Conservation (phyloP, 1,140 invertebrate genomes). For the Macrobrachium rosenbergii region DNA sequence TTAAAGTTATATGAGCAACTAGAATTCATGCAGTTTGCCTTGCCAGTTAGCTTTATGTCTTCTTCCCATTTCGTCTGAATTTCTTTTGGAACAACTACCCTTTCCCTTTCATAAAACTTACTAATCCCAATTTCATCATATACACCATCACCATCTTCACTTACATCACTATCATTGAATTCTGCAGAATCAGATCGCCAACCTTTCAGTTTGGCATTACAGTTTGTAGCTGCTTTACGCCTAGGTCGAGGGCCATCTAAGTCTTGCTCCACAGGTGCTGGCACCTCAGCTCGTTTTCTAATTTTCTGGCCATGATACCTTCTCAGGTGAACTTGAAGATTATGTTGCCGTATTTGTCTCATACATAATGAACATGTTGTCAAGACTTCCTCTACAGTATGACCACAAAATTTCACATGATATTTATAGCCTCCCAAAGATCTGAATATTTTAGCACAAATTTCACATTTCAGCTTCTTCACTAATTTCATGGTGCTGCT, state of each 20-base stretch:
- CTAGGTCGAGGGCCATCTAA: neutral
- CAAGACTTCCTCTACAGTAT: slow-evolving; percentile 12
- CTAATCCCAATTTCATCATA: slow-evolving; percentile 12
- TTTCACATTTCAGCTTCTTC: slow-evolving; percentile 25
- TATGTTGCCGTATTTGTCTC: slow-evolving; percentile 29
- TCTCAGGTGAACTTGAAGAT: slow-evolving; percentile 29
- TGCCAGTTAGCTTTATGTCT: neutral
- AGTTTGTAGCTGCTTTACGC: slow-evolving; percentile 41
- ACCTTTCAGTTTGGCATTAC: slow-evolving; percentile 37
- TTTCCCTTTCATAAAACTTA: slow-evolving; percentile 7
- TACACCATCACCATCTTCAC: neutral
- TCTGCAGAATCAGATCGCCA: slow-evolving; percentile 14
- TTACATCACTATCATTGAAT: neutral
- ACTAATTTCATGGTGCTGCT: slow-evolving; percentile 1
- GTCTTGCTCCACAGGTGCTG: neutral
- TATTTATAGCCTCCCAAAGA: slow-evolving; percentile 21
- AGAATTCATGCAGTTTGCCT: slow-evolving; percentile 20
- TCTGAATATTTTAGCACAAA: slow-evolving; percentile 11
- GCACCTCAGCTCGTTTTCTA: neutral
- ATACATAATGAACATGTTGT: slow-evolving; percentile 25
- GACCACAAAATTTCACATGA: slow-evolving; percentile 36
- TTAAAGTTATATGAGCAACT: slow-evolving; percentile 15
- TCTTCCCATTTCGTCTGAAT: slow-evolving; percentile 20
- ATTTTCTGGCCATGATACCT: neutral
- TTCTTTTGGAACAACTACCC: neutral